Evolutionary conservation across 2,888 invertebrate genomes (phyloP), one percentile per base, ranked within the genome.

Genomic region (Ashinkailepas kermadecensis): DNA sequence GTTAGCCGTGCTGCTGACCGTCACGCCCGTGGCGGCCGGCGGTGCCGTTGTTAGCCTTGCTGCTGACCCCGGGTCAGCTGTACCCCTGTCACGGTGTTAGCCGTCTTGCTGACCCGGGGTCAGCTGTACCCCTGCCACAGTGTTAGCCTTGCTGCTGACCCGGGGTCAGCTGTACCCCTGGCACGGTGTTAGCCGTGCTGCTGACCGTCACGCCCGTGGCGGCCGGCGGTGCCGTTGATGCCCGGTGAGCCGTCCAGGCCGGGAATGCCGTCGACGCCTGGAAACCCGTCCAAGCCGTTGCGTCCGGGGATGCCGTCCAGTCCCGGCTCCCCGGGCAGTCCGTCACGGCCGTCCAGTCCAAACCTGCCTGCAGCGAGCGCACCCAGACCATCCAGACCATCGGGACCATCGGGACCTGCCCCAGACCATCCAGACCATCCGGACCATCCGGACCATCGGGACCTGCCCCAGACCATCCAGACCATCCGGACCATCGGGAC

Each of bases 271-370:
- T 95, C 90, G 2, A 90, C 89, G 0, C 95, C 95, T 0, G 94
- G 92, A 78, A 89, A 86, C 1, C 95, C 95, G 85, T 94, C 95
- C 25, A 93, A 91, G 0, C 96, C 96, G 83, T 94, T 94, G 81
- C 95, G 90, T 3, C 96, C 87, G 15, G 87, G 87, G 84, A 95
- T 91, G 0, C 96, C 96, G 85, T 95, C 94, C 64, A 96, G 88
- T 0, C 96, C 96, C 0, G 96, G 96, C 86, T 95, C 95, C 0
- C 96, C 96, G 0, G 96, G 95, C 0, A 96, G 92, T 7, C 96
- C 96, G 85, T 96, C 95, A 81, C 95, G 89, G 0, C 96, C 96
- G 86, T 96, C 96, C 1, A 95, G 87, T 0, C 94, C 94, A 0
- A 92, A 85, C 83, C 88, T 86, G 67, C 86, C 87, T 85, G 83